A percentile compares a stretch with the other conserved stretches of the same genome.
These are phyloP conservation scores for Ips nitidus DNA, from an alignment of 1,140 invertebrate genomes.

Conservation along the genomic window DNA sequence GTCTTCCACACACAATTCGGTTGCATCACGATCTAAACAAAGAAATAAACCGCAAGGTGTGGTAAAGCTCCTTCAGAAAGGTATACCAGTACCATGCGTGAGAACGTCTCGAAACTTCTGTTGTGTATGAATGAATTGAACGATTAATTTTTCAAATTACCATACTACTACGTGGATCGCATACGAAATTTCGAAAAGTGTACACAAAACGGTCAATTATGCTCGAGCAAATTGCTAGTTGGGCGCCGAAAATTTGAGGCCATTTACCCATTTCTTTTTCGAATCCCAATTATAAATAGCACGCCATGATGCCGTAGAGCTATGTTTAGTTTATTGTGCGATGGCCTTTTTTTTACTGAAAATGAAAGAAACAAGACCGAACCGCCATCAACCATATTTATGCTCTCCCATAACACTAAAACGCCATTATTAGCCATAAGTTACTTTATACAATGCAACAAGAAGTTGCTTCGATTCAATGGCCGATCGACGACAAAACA, in stretches of 20 bases:
- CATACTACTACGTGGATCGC: conserved; percentile 27
- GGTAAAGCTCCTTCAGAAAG: not conserved
- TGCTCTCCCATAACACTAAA: conserved; percentile 27
- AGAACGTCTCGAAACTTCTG: conserved; percentile 18
- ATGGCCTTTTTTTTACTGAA: too few species aligned
- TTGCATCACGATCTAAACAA: not conserved
- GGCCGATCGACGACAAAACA: conserved; percentile 6
- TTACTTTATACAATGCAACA: conserved; percentile 23
- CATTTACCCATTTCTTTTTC: not conserved
- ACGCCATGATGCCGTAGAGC: not conserved
- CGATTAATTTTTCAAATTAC: conserved; percentile 22
- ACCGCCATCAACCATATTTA: conserved; percentile 1
- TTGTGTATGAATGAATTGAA: conserved; percentile 27
- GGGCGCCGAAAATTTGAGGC: conserved; percentile 22
- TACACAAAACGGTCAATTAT: conserved; percentile 22
- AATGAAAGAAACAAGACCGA: not conserved
- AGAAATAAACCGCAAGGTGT: not conserved
- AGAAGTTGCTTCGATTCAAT: conserved; percentile 24
- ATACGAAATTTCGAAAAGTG: conserved; percentile 22
- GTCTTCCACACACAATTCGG: not conserved
- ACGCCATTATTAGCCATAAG: conserved; percentile 14
- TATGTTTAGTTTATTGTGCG: too few species aligned
- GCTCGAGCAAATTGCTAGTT: conserved; percentile 22
- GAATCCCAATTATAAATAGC: not conserved
- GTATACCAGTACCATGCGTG: conserved; percentile 3